Evolutionary conservation across 2,113 vertebrate species (phyloP), one percentile per base, ranked within the genome.

Genomic region (Oncorhynchus kisutch): DNA sequence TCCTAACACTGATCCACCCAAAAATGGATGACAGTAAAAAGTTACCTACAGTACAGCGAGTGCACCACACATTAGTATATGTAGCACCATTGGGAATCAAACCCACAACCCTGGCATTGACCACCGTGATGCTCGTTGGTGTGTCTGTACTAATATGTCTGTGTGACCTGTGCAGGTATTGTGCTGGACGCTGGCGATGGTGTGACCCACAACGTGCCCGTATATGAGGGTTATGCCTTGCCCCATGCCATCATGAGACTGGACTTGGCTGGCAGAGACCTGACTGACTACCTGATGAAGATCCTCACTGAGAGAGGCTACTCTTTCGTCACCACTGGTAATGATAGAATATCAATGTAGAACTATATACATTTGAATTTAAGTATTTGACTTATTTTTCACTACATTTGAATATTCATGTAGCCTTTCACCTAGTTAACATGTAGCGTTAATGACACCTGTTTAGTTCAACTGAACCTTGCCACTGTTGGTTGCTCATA

Each of bases 211-310:
- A 79, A 82, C 45, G 81, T 82, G 49, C 81, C 81, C 3, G 84
- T 85, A 59, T 85, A 85, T 66, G 84, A 85, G 71, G 84, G 84
- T 31, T 85, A 85, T 9, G 84, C 84, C 9, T 78, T 85, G 67
- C 84, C 84, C 14, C 84, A 85, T 29, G 84, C 84, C 67, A 85
- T 85, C 71, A 85, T 85, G 84, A 85, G 84, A 62, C 39, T 85
- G 78, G 84, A 85, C 67, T 59, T 85, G 73, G 84, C 84, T 2
- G 84, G 84, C 67, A 81, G 84, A 81, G 84, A 85, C 81, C 49
- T 85, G 60, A 85, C 84, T 20, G 84, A 85, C 74, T 85, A 85
- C 84, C 84, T 85, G 45, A 85, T 85, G 84, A 85, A 85, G 76
- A 85, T 85, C 67, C 84, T 85, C 39, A 85, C 84, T 69, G 84